phyloP scores from a whole-genome alignment of 2,113 vertebrate species.

The Hyperopisus bebe region DNA sequence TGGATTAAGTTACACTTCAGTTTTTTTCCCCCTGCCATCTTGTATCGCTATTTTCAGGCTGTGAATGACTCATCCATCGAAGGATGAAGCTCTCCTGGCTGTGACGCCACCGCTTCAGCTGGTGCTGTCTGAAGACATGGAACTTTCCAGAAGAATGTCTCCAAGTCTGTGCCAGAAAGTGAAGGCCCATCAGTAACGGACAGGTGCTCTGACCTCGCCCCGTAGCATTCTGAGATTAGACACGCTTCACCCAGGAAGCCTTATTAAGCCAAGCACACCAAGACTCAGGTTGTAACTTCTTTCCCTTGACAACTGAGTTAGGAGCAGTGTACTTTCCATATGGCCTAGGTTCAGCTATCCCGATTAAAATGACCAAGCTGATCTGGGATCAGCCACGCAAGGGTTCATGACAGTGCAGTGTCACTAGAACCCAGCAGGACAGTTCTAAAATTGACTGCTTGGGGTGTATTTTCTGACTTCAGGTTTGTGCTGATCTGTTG shows the following conservation, averaged over 20 bases:
- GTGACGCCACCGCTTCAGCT: not conserved
- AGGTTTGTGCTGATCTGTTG: not conserved
- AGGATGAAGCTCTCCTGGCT: not conserved
- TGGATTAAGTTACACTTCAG: not conserved
- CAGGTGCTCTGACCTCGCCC: not conserved
- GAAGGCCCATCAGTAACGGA: not conserved
- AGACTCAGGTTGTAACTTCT: not conserved
- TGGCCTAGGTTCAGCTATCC: not conserved
- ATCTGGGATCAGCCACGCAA: not conserved
- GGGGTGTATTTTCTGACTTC: not conserved
- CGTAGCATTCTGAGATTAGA: not conserved
- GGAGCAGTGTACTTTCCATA: not conserved
- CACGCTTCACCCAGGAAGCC: not conserved
- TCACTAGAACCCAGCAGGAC: not conserved
- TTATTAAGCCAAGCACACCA: not conserved
- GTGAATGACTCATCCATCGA: not conserved
- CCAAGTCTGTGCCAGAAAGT: not conserved
- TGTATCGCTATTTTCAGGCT: not conserved
- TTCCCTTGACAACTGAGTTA: not conserved
- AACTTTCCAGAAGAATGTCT: not conserved
- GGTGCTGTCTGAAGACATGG: not conserved
- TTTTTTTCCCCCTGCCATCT: not conserved
- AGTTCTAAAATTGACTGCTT: not conserved
- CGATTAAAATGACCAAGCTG: not conserved
- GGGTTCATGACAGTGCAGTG: not conserved